A percentile compares a stretch with the other conserved stretches of the same genome.
Evolutionary conservation across 2,888 invertebrate genomes (phyloP).

Genomic region (Deilephila porcellus): DNA sequence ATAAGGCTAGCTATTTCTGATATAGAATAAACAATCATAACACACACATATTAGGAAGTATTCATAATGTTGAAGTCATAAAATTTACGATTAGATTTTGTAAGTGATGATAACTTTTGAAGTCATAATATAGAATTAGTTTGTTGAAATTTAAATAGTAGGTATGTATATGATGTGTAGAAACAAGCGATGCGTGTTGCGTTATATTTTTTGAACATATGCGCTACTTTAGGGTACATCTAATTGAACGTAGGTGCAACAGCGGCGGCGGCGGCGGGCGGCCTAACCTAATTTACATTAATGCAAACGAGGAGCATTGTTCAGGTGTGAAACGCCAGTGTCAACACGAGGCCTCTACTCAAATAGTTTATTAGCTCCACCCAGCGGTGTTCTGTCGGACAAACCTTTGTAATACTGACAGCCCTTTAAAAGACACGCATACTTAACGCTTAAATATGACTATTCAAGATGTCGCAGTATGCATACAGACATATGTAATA

Average conservation of each 20-base stretch:
- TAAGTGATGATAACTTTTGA: not conserved
- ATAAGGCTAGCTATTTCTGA: not conserved
- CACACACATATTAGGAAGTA: not conserved
- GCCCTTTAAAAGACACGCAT: constrained; percentile 76
- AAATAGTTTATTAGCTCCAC: constrained; percentile 85
- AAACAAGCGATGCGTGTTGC: constrained; percentile 65
- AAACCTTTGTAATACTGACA: constrained; percentile 79
- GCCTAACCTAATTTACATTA: constrained; percentile 85
- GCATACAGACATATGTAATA: constrained; percentile 49
- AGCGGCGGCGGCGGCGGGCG: constrained; percentile 62
- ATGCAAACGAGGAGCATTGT: constrained; percentile 85
- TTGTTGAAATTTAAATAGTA: constrained; percentile 46
- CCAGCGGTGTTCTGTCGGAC: constrained; percentile 79
- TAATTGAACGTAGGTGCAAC: constrained; percentile 83
- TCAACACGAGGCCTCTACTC: constrained; percentile 82
- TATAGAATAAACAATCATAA: not conserved
- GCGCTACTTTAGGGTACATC: constrained; percentile 78
- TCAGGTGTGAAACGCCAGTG: constrained; percentile 85
- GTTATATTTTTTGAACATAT: constrained; percentile 74
- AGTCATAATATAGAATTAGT: constrained; percentile 8
- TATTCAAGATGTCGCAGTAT: constrained; percentile 67
- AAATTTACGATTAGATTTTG: not conserved
- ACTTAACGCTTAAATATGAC: constrained; percentile 76
- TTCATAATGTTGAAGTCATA: not conserved
- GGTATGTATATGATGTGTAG: constrained; percentile 52